phyloP scores from a whole-genome alignment of 2,888 invertebrate genomes.

The Ypsolopha sequella region DNA sequence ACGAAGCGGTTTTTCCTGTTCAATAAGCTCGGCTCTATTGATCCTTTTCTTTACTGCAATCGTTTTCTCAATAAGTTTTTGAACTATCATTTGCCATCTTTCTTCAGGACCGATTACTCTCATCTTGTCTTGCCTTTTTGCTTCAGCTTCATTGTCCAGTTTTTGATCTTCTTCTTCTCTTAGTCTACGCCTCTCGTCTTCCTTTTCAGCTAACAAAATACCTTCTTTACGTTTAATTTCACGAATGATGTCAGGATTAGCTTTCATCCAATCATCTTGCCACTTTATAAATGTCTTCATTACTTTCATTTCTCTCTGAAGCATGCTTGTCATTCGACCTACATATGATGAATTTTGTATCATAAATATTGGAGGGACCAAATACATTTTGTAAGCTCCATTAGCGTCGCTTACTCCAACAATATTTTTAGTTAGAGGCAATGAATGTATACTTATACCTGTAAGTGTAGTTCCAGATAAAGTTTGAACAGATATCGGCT shows the following conservation, averaged over 20 bases:
- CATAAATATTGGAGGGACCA: conserved; percentile 67
- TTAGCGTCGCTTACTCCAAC: conserved; percentile 77
- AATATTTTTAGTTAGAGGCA: conserved; percentile 68
- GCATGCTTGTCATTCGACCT: conserved; percentile 47
- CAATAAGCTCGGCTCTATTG: conserved; percentile 70
- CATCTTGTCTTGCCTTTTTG: conserved; percentile 45
- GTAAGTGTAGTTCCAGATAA: conserved; percentile 77
- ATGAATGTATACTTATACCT: conserved; percentile 70
- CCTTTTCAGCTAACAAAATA: conserved; percentile 48
- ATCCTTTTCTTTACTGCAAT: conserved; percentile 75
- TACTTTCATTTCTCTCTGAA: conserved; percentile 64
- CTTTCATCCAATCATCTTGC: conserved; percentile 72
- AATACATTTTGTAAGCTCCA: conserved; percentile 76
- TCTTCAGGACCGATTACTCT: conserved; percentile 57
- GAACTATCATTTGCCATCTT: conserved; percentile 74
- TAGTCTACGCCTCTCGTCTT: conserved; percentile 44
- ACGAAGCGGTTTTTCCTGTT: conserved; percentile 71
- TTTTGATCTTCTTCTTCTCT: conserved; percentile 55
- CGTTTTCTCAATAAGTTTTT: conserved; percentile 73
- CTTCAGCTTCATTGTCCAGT: conserved; percentile 62
- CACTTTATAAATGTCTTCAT: conserved; percentile 66
- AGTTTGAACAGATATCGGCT: conserved; percentile 75
- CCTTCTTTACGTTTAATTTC: conserved; percentile 53
- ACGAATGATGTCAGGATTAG: conserved; percentile 41
- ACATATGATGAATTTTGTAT: conserved; percentile 47